Conservation (phyloP, 2,113 vertebrate genomes). For the Antidorcas marsupialis region DNA sequence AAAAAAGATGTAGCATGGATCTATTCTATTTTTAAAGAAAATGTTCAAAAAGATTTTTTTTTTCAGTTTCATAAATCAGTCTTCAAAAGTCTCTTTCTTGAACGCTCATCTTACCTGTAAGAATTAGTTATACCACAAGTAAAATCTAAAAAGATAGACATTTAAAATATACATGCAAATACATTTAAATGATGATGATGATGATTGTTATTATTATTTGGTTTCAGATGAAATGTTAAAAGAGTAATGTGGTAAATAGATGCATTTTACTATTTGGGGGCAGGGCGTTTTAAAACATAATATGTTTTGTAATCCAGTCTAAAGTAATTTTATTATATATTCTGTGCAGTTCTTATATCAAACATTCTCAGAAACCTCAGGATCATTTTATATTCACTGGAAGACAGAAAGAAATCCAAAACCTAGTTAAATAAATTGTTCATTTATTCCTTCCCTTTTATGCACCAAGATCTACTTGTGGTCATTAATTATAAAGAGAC, state of each 20-base stretch:
- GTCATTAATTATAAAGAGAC: conserved; percentile 92
- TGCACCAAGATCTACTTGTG: conserved; percentile 89
- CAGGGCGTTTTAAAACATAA: conserved; percentile 73
- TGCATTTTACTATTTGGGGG: conserved; percentile 57
- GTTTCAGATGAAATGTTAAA: conserved; percentile 36
- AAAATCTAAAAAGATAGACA: neutral
- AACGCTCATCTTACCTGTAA: neutral
- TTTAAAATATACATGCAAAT: conserved; percentile 33
- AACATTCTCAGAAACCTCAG: conserved; percentile 81
- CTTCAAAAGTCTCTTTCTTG: neutral
- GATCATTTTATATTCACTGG: conserved; percentile 85
- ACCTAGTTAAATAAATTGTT: conserved; percentile 92
- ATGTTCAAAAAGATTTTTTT: neutral
- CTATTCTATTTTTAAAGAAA: neutral
- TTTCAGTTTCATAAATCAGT: neutral
- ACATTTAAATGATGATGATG: conserved; percentile 33
- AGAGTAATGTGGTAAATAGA: conserved; percentile 68
- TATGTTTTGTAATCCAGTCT: conserved; percentile 79
- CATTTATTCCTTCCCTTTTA: conserved; percentile 90
- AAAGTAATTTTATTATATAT: conserved; percentile 82
- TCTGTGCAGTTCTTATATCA: conserved; percentile 79
- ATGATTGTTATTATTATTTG: neutral
- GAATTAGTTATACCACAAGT: neutral
- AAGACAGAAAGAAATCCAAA: conserved; percentile 88
- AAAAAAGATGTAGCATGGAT: neutral